These are phyloP conservation scores for Bradypodion pumilum DNA, from an alignment of 2,797 vertebrate species.

Conservation along the genomic window DNA sequence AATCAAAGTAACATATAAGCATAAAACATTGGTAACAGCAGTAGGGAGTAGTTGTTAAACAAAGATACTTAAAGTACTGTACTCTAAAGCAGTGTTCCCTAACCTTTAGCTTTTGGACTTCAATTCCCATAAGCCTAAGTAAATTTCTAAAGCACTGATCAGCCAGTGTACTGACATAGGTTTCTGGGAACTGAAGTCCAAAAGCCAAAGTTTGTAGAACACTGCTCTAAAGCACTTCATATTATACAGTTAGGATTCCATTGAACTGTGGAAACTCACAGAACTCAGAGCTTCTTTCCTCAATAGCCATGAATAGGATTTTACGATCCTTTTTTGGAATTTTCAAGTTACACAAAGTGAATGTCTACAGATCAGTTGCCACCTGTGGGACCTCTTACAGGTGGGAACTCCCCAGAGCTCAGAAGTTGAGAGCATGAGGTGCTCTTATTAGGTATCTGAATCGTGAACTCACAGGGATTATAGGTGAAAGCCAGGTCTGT, in stretches of 20 bases:
- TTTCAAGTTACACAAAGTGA: neutral
- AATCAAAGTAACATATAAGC: no score
- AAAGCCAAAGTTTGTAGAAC: no score
- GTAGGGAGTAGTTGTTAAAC: neutral
- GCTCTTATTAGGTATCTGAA: neutral
- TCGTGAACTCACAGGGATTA: neutral
- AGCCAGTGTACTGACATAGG: no score
- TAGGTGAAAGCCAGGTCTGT: neutral
- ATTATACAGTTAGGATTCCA: no score
- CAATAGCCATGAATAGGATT: no score
- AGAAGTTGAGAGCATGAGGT: neutral
- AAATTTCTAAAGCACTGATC: no score
- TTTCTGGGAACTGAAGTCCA: no score
- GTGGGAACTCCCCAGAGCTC: no score
- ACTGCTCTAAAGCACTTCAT: neutral
- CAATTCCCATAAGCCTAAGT: no score
- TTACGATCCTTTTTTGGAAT: neutral
- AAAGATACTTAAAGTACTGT: neutral
- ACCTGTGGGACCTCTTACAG: neutral
- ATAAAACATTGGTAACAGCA: neutral
- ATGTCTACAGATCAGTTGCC: neutral
- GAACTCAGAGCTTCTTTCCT: neutral
- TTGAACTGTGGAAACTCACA: neutral
- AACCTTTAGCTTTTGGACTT: no score
- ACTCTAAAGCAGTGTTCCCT: no score